Evolutionary conservation across 2,113 vertebrate genomes (phyloP).

Genomic region (Amphiprion ocellaris): DNA sequence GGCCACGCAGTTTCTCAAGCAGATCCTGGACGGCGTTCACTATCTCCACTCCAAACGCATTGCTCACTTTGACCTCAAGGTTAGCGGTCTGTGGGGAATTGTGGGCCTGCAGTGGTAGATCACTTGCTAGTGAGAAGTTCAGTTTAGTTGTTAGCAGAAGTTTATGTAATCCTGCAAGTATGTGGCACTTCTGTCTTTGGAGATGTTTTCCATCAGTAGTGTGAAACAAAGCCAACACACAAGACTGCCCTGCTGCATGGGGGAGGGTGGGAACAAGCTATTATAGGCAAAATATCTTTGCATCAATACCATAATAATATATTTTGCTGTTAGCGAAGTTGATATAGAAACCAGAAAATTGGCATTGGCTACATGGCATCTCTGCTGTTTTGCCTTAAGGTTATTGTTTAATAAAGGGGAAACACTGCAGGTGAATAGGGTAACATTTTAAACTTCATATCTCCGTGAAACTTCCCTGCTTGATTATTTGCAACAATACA

Average conservation of each 20-base stretch:
- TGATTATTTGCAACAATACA: no score
- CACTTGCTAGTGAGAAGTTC: constrained; percentile 2
- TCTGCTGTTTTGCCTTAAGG: no score
- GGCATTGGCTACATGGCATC: no score
- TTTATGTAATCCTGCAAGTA: neutral
- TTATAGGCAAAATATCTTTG: no score
- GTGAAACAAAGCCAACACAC: neutral
- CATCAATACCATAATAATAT: no score
- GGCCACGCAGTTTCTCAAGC: constrained; percentile 97
- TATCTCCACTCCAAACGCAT: constrained; percentile 97
- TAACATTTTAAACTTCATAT: no score
- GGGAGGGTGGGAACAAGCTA: no score
- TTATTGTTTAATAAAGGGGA: no score
- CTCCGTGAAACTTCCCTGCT: no score
- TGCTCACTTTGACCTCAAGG: constrained; percentile 98
- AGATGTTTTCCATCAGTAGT: neutral
- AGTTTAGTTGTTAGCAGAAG: neutral
- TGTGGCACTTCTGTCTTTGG: neutral
- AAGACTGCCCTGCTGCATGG: neutral
- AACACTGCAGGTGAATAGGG: no score
- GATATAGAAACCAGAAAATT: no score
- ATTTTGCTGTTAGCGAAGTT: no score
- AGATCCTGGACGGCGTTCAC: constrained; percentile 96
- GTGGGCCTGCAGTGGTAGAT: neutral
- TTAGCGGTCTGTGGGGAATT: constrained; percentile 64